phyloP scores from a whole-genome alignment of 2,888 invertebrate species.

The Phasia obesa region DNA sequence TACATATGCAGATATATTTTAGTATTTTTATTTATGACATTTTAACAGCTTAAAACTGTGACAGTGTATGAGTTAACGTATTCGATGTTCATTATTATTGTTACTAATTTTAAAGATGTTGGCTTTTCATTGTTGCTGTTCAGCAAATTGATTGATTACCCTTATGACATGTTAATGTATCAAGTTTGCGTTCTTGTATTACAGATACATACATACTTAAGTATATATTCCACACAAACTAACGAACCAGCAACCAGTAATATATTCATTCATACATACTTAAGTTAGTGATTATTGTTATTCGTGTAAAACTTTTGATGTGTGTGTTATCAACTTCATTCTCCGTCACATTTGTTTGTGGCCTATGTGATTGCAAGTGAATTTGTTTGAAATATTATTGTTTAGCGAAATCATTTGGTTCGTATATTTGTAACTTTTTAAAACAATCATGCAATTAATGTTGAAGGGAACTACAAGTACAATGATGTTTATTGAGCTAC shows the following conservation, averaged over 20 bases:
- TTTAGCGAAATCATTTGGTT: too few species aligned
- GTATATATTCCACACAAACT: too few species aligned
- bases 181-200: constrained; percentile 62
- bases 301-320: constrained; percentile 19
- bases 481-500: constrained; percentile 5
- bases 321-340: constrained; percentile 17
- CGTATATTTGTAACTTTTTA: constrained; percentile 8
- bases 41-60: not conserved
- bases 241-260: constrained; percentile 1
- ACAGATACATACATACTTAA: constrained; percentile 58
- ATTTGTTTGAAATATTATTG: too few species aligned
- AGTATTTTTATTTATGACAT: too few species aligned
- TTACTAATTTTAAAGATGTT: constrained; percentile 15
- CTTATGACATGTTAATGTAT: constrained; percentile 57
- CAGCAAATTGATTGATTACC: constrained; percentile 66
- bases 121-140: constrained; percentile 50
- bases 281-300: constrained; percentile 31
- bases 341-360: not conserved
- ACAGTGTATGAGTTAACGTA: constrained; percentile 73
- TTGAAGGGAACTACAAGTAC: constrained; percentile 36
- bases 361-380: too few species aligned
- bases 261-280: not conserved
- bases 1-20: too few species aligned
- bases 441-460: constrained; percentile 42
- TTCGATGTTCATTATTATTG: constrained; percentile 66